Percentiles rank a stretch among this genome's conserved stretches.
These are phyloP conservation scores for Limnephilus rhombicus DNA, from an alignment of 2,888 invertebrate species.

Conservation along the genomic window DNA sequence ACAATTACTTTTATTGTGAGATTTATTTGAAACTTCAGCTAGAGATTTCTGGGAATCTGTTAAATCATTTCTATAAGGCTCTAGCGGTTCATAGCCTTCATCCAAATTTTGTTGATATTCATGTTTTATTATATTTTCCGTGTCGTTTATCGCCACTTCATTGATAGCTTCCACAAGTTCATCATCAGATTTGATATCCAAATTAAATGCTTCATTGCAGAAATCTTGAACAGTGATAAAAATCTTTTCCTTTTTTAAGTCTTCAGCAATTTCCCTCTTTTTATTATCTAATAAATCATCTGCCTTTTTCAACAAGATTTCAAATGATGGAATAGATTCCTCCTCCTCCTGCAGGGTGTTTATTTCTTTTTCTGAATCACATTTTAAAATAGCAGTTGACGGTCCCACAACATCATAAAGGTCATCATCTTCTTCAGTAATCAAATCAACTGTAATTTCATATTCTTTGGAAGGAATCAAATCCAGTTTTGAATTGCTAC, in stretches of 20 bases:
- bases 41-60: conserved; percentile 30
- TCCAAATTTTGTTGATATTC: conserved; percentile 69
- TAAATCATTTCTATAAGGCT: conserved; percentile 69
- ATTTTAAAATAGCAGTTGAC: conserved; percentile 19
- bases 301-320: conserved; percentile 66
- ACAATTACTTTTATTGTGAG: conserved; percentile 75
- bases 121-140: conserved; percentile 66
- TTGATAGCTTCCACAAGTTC: conserved; percentile 69
- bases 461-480: conserved; percentile 48
- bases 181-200: conserved; percentile 71
- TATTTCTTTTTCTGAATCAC: conserved; percentile 18
- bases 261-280: conserved; percentile 64
- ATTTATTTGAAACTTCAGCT: conserved; percentile 66
- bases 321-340: conserved; percentile 59
- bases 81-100: conserved; percentile 76
- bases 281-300: conserved; percentile 66
- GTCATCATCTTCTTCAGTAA: conserved; percentile 44
- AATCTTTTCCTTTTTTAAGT: conserved; percentile 61
- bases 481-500: conserved; percentile 72
- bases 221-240: conserved; percentile 7
- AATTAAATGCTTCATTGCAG: conserved; percentile 58
- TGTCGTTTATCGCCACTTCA: conserved; percentile 44
- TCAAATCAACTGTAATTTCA: conserved; percentile 40
- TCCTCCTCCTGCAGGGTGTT: conserved; percentile 49
- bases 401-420: conserved; percentile 58